Conservation (phyloP, 2,888 invertebrate species). For the Harmothoe impar region DNA sequence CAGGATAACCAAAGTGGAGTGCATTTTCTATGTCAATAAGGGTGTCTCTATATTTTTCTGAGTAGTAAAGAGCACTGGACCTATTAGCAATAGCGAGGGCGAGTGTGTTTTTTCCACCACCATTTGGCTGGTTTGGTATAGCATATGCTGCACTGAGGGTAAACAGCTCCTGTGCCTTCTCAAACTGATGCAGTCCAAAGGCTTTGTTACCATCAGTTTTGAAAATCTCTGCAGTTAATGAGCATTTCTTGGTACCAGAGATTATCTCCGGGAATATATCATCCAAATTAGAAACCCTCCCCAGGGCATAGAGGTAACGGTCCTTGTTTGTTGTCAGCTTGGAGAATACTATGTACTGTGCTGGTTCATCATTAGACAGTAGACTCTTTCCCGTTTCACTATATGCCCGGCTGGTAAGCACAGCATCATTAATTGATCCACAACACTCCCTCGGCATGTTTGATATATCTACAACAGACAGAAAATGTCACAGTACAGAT, state of each 20-base stretch:
- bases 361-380: too few species aligned
- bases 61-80: conserved; percentile 80
- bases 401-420: too few species aligned
- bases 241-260: neutral
- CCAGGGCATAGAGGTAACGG: too few species aligned
- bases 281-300: neutral
- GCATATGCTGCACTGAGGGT: conserved; percentile 70
- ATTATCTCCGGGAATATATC: neutral
- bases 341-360: too few species aligned
- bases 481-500: too few species aligned
- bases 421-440: too few species aligned
- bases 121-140: conserved; percentile 31
- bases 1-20: conserved; percentile 86
- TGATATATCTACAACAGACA: too few species aligned
- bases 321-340: too few species aligned
- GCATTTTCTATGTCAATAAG: conserved; percentile 79
- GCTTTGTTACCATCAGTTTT: conserved; percentile 80
- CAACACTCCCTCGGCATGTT: too few species aligned
- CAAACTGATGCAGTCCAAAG: conserved; percentile 77
- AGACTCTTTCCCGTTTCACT: too few species aligned
- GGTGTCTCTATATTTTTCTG: conserved; percentile 76
- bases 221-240: conserved; percentile 88
- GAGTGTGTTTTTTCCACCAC: conserved; percentile 65
- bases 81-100: conserved; percentile 80
- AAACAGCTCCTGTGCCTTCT: conserved; percentile 76